A percentile compares a stretch with the other conserved stretches of the same genome.
These are phyloP conservation scores for Protophormia terraenovae DNA, from an alignment of 2,888 invertebrate genomes.

Conservation along the genomic window DNA sequence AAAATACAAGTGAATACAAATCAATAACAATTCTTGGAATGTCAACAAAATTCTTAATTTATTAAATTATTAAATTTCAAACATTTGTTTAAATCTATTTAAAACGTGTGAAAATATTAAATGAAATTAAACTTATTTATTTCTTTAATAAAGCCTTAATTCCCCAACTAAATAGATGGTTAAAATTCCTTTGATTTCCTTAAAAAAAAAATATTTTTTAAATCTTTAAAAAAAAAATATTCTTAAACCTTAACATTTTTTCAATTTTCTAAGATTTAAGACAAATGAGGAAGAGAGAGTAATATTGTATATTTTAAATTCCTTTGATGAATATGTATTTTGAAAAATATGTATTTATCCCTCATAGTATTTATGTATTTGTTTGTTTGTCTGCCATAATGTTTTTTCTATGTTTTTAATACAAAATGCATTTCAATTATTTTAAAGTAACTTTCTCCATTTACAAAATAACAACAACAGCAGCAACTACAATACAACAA, in stretches of 20 bases:
- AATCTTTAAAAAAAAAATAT: neutral
- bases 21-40: too few relatives aligned
- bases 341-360: neutral
- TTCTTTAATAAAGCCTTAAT: too few relatives aligned
- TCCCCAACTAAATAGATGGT: too few relatives aligned
- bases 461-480: constrained; percentile 27
- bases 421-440: constrained; percentile 63
- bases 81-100: too few relatives aligned
- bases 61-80: too few relatives aligned
- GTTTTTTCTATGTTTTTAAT: constrained; percentile 28
- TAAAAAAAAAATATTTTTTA: neutral
- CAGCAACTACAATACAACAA: neutral
- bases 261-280: neutral
- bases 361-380: neutral
- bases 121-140: too few relatives aligned
- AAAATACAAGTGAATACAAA: too few relatives aligned
- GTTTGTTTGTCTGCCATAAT: constrained; percentile 24
- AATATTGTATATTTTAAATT: neutral
- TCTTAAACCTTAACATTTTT: neutral
- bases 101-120: too few relatives aligned
- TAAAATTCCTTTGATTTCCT: too few relatives aligned
- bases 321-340: neutral
- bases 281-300: neutral
- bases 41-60: too few relatives aligned
- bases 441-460: constrained; percentile 63